Conservation (phyloP, 30 jellyfish, hydroid and myxozoan genomes). For the Clytia hemisphaerica region DNA sequence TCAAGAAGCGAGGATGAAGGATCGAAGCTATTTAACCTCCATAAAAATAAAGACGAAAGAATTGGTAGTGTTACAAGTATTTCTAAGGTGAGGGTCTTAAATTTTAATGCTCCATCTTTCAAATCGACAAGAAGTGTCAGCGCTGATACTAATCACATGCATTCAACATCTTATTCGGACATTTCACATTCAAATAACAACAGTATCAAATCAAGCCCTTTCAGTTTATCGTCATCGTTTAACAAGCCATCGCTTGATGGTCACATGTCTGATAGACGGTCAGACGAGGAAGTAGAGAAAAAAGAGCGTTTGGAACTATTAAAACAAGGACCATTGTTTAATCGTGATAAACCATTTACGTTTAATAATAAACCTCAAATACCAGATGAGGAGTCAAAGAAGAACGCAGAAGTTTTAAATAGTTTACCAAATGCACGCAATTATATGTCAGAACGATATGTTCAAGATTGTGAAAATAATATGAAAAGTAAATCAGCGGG, state of each 20-base stretch:
- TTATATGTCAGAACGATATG: slow-evolving; percentile 12
- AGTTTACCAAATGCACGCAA: slow-evolving; percentile 27
- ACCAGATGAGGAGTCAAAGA: slow-evolving; percentile 22
- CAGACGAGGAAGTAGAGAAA: slow-evolving; percentile 86
- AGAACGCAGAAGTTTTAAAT: slow-evolving; percentile 20
- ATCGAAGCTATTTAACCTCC: neutral
- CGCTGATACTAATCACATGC: slow-evolving; percentile 1
- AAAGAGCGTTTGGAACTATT: slow-evolving; percentile 67
- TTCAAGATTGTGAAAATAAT: slow-evolving; percentile 37
- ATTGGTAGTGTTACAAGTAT: slow-evolving; percentile 30
- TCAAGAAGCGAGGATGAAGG: slow-evolving; percentile 23
- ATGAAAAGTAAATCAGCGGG: slow-evolving; percentile 72
- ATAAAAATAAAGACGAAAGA: slow-evolving; percentile 12
- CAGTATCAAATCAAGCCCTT: slow-evolving; percentile 6
- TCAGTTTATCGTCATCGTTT: no score
- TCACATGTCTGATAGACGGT: no score
- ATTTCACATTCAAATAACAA: neutral
- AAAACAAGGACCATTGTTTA: slow-evolving; percentile 29
- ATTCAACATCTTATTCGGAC: slow-evolving; percentile 5
- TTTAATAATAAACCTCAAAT: slow-evolving; percentile 37
- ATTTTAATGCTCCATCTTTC: neutral
- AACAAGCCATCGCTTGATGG: no score
- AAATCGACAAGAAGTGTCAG: neutral
- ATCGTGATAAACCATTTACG: slow-evolving; percentile 66
- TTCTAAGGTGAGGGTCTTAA: slow-evolving; percentile 21